Base-by-base conservation (phyloP, 1,140 invertebrate species). In the Scaptomyza montana region DNA sequence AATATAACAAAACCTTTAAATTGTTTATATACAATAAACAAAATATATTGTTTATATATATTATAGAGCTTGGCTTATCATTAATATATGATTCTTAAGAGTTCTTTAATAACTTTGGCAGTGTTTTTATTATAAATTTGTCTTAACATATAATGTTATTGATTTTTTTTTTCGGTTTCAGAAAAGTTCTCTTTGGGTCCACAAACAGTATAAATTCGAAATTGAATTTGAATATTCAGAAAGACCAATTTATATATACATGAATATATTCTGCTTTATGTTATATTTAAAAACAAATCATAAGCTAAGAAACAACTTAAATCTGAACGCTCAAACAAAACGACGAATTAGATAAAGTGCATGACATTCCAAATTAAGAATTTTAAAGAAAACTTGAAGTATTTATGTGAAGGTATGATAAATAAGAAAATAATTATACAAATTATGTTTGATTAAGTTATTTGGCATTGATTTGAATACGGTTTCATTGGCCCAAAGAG, bases 151-250 rank as follows among this genome's bases (percentile, higher is more conserved):
- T 43, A 8, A 57, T 21, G 39, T 61, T 60, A 50, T 43, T 30
- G 28, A 64, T 43, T 36, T 65, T 33, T 74, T 49, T 67, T 74
- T 79, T 91, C 80, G 91, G 93, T 94, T 94, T 94, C 94, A 94
- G 94, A 94, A 94, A 94, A 94, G 94, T 94, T 93, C 94, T 94
- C 93, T 93, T 93, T 92, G 92, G 92, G 93, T 93, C 93, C 93
- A 94, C 93, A 93, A 93, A 94, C 93, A 84, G 86, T 90, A 82
- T 67, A 91, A 90, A 86, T 87, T 82, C 65, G 21, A 87, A 84
- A 82, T 87, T 76, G 82, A 77, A 49, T 74, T 70, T 39, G 12
- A 21, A 51, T 76, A 33, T 64, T 82, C 68, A 67, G 43, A 79
- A 78, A 84, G 60, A 36, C 33, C 41, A 84, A 64, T 70, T 63